Conservation (phyloP, 2,888 invertebrate species). For the Drosophila sordidapex region DNA sequence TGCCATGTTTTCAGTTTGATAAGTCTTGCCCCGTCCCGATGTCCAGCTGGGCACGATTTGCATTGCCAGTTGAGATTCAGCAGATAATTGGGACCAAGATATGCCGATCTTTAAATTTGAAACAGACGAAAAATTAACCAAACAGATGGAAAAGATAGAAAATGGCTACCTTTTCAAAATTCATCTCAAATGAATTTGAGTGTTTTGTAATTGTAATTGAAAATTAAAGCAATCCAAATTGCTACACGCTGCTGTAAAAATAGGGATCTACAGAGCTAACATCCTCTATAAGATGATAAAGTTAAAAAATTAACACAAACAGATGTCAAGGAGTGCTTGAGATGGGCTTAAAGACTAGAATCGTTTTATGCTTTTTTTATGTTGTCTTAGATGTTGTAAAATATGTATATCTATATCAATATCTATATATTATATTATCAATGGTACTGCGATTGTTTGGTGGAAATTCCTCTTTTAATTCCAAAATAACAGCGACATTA, state of each 20-base stretch:
- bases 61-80: slow-evolving; percentile 48
- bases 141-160: slow-evolving; percentile 3
- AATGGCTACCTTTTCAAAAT: slow-evolving; percentile 1
- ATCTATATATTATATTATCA: background rate
- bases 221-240: background rate
- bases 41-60: slow-evolving; percentile 69
- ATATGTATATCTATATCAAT: background rate
- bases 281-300: background rate
- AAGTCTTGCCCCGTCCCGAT: slow-evolving; percentile 26
- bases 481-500: background rate
- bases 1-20: slow-evolving; percentile 62
- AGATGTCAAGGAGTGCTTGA: background rate
- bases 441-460: background rate
- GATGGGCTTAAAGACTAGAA: background rate
- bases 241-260: background rate
- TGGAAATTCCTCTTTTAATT: background rate
- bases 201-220: background rate
- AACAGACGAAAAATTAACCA: background rate
- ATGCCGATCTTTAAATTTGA: slow-evolving; percentile 7
- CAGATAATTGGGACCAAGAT: slow-evolving; percentile 59
- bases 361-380: background rate
- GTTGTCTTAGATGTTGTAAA: background rate
- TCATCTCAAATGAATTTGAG: background rate
- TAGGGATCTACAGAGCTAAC: background rate
- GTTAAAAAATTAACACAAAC: background rate